These are phyloP conservation scores for Trichopria drosophilae DNA, from an alignment of 2,888 invertebrate species.

Conservation along the genomic window DNA sequence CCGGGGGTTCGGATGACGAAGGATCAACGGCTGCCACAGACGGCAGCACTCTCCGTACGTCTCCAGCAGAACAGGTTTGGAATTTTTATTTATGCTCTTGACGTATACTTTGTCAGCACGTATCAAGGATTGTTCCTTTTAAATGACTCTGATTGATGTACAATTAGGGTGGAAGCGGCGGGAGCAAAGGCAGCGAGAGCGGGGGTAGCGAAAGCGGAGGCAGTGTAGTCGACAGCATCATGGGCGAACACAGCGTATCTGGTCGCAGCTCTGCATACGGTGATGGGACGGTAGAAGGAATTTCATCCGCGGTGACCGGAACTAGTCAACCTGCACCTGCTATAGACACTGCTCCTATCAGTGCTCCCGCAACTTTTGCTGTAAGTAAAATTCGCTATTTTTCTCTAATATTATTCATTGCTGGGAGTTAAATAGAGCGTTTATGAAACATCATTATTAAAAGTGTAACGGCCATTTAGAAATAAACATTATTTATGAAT, in stretches of 20 bases:
- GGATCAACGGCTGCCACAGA: constrained; percentile 94
- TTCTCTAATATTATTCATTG: too few species aligned
- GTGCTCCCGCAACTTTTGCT: constrained; percentile 59
- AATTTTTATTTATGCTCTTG: constrained; percentile 18
- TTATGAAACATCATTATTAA: too few species aligned
- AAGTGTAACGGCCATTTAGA: too few species aligned
- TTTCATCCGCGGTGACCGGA: constrained; percentile 48
- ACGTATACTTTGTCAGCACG: neutral
- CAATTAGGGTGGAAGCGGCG: constrained; percentile 58
- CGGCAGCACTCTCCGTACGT: constrained; percentile 86
- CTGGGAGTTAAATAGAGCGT: too few species aligned
- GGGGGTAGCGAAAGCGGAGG: constrained; percentile 87
- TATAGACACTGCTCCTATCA: constrained; percentile 64
- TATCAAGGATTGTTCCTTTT: constrained; percentile 22
- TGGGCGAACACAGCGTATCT: constrained; percentile 82
- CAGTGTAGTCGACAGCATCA: constrained; percentile 89
- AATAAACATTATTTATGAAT: too few species aligned
- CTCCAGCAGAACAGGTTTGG: constrained; percentile 74
- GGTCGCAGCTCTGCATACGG: constrained; percentile 92
- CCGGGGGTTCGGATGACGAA: constrained; percentile 91
- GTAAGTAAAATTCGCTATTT: constrained; percentile 42
- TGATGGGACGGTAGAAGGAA: constrained; percentile 66
- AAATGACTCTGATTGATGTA: constrained; percentile 36
- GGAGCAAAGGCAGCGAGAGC: constrained; percentile 59
- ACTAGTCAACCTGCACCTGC: constrained; percentile 61